Evolutionary conservation across 2,113 vertebrate species (phyloP), one percentile per base, ranked within the genome.

Genomic region (Rhegmatorhina hoffmannsi): DNA sequence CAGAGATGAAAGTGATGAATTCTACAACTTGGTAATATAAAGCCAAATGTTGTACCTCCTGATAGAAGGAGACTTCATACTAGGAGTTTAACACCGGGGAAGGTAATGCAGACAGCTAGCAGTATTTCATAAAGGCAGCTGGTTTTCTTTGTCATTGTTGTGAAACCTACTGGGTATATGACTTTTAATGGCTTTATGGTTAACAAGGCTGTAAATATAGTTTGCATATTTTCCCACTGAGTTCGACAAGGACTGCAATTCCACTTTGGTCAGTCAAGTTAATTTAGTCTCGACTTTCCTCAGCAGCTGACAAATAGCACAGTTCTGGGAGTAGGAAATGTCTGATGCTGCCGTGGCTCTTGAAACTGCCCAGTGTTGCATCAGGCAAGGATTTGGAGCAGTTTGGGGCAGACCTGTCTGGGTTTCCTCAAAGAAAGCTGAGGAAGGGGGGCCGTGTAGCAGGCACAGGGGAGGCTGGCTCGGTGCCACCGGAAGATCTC

Each of bases 1-100:
- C 96, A 94, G 95, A 95, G 94, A 96, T 97, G 96, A 95, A 97
- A 97, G 96, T 93, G 97, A 95, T 96, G 97, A 97, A 94, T 97
- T 96, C 94, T 94, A 74, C 95, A 96, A 80, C 96, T 95, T 82
- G 80, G 91, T 96, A 92, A 80, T 97, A 96, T 92, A 85, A 92
- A 63, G 91, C 95, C 94, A 97, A 97, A 97, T 96, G 93, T 79
- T 93, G 63, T 89, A 92, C 84, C 53, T 96, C 81, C 90, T 89
- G 56, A 82, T 94, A 95, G 89, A 86, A 87, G 85, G 84, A 96
- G 70, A 81, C 89, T 95, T 97, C 80, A 31, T 87, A 89, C 62
- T 86, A 96, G 84, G 94, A 94, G 76, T 91, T 96, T 91, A 73
- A 72, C 80, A 60, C 79, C 20, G 29, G 84, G 90, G 84, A 96